Conservation (phyloP, 2,113 vertebrate genomes). For the Seriola dumerili region DNA sequence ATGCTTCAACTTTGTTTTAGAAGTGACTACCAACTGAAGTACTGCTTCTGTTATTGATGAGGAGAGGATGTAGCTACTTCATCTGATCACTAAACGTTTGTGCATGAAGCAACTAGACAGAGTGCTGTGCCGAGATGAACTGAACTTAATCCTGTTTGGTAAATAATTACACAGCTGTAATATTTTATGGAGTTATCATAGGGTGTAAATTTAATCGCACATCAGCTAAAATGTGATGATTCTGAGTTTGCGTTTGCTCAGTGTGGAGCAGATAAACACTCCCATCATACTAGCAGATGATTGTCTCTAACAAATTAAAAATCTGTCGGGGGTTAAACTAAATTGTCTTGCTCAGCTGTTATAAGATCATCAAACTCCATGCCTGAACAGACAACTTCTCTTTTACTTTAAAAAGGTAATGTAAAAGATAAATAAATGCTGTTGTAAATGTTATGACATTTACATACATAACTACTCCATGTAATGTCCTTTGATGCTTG, state of each 20-base stretch:
- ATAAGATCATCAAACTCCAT: not conserved
- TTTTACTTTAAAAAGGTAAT: not conserved
- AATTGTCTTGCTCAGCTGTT: conserved; percentile 9
- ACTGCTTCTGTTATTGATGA: not conserved
- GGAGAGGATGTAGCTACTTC: conserved; percentile 37
- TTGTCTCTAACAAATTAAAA: not conserved
- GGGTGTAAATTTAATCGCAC: not conserved
- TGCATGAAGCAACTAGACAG: not conserved
- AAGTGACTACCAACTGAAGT: conserved; percentile 13
- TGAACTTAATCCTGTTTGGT: conserved; percentile 9
- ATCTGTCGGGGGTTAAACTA: not conserved
- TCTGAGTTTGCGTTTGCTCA: not conserved
- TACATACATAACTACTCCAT: not conserved
- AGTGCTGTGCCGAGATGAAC: not conserved
- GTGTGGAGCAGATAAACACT: not conserved
- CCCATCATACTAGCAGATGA: not conserved
- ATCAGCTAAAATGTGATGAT: not conserved
- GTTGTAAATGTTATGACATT: conserved; percentile 19
- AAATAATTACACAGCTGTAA: conserved; percentile 27
- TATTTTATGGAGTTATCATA: conserved; percentile 14
- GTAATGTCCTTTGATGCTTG: not conserved
- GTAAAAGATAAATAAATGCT: not conserved
- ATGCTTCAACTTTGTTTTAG: conserved; percentile 27
- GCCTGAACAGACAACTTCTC: not conserved
- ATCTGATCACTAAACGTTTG: conserved; percentile 41